Conservation (phyloP, 2,888 invertebrate species). For the Acleris literana region DNA sequence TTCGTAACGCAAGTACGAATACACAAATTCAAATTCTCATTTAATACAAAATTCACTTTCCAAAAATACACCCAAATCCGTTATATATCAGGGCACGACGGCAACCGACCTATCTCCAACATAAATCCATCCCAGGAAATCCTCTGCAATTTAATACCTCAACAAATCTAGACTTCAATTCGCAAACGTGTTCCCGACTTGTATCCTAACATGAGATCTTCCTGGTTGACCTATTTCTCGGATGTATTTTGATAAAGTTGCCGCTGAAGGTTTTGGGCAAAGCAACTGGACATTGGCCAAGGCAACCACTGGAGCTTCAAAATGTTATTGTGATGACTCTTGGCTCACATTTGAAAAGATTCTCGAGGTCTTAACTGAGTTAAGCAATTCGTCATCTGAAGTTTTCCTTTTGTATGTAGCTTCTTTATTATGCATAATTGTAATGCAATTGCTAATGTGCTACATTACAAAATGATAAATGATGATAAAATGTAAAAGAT, state of each 20-base stretch:
- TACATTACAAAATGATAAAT: constrained; percentile 2
- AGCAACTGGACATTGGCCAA: constrained; percentile 33
- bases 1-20: too few relatives aligned
- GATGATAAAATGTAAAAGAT: constrained; percentile 1
- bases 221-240: constrained; percentile 12
- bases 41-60: neutral
- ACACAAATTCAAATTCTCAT: neutral
- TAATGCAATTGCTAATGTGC: constrained; percentile 1
- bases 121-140: constrained; percentile 17
- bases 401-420: too few relatives aligned
- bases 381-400: neutral
- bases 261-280: constrained; percentile 17
- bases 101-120: constrained; percentile 10
- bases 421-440: neutral
- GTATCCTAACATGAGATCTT: constrained; percentile 20
- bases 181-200: constrained; percentile 5
- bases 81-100: neutral
- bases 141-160: constrained; percentile 16
- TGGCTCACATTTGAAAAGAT: constrained; percentile 26
- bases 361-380: neutral
- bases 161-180: constrained; percentile 26
- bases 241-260: constrained; percentile 4
- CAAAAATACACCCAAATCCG: neutral
- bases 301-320: constrained; percentile 16
- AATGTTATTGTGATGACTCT: constrained; percentile 27